phyloP scores from a whole-genome alignment of 2,888 invertebrate species.

The Geotrupes spiniger region DNA sequence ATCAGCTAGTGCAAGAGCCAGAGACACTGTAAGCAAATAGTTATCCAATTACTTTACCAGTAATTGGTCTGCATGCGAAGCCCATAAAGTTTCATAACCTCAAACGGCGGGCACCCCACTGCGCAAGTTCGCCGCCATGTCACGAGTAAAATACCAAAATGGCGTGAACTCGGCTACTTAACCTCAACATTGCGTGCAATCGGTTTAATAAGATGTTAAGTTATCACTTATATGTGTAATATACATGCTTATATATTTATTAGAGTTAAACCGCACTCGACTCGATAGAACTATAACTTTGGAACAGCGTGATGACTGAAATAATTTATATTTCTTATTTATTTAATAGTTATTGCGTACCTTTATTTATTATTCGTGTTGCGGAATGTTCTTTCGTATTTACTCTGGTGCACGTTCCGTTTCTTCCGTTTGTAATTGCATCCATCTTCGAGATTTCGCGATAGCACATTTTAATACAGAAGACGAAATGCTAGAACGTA shows the following conservation, averaged over 20 bases:
- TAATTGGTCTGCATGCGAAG: conserved; percentile 24
- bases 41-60: conserved; percentile 25
- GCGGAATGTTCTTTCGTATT: no score
- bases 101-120: conserved; percentile 28
- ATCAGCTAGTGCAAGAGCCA: no score
- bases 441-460: no score
- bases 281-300: conserved; percentile 6
- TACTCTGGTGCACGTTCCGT: no score
- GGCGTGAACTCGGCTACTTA: conserved; percentile 42
- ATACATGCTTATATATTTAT: conserved; percentile 32
- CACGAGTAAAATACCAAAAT: conserved; percentile 28
- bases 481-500: no score
- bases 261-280: conserved; percentile 1
- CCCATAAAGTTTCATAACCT: conserved; percentile 28
- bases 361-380: conserved; percentile 1
- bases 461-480: no score
- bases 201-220: conserved; percentile 50
- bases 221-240: conserved; percentile 51
- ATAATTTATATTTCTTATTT: conserved; percentile 6
- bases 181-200: conserved; percentile 44
- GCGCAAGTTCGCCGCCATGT: conserved; percentile 24
- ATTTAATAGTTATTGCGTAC: conserved; percentile 4
- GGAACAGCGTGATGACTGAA: conserved; percentile 7
- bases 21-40: conserved; percentile 10
- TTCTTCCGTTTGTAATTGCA: no score